Evolutionary conservation across 2,797 vertebrate species (phyloP).

Genomic region (Vireo griseus): DNA sequence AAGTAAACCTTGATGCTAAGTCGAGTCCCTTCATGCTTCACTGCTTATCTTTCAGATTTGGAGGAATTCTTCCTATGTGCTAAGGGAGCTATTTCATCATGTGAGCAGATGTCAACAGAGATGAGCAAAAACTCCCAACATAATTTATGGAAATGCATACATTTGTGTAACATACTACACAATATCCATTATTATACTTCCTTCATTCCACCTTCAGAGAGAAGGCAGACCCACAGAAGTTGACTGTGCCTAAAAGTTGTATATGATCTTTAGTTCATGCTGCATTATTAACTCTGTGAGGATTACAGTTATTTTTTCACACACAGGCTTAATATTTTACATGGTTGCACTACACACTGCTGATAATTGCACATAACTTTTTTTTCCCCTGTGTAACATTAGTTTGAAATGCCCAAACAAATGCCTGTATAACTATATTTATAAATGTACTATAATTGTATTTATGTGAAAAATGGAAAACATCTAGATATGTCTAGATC

Average conservation of each 20-base stretch:
- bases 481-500: not conserved
- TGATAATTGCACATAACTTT: not conserved
- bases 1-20: constrained; percentile 44
- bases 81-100: not conserved
- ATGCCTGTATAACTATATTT: not conserved
- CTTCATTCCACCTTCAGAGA: not conserved
- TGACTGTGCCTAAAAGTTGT: not conserved
- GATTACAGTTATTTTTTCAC: not conserved
- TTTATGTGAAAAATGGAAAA: not conserved
- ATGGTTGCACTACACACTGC: not conserved
- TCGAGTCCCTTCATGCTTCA: not conserved
- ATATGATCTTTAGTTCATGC: not conserved
- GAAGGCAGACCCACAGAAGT: not conserved
- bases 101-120: not conserved
- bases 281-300: not conserved
- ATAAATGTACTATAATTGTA: not conserved
- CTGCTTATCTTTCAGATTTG: not conserved
- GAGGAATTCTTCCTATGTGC: not conserved
- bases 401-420: not conserved
- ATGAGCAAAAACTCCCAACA: not conserved
- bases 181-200: not conserved
- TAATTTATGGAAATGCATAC: not conserved
- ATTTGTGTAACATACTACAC: not conserved
- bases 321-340: not conserved
- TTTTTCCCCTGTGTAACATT: not conserved